Base-by-base conservation (phyloP, 2,888 invertebrate genomes). In the Tuberolachnus salignus region DNA sequence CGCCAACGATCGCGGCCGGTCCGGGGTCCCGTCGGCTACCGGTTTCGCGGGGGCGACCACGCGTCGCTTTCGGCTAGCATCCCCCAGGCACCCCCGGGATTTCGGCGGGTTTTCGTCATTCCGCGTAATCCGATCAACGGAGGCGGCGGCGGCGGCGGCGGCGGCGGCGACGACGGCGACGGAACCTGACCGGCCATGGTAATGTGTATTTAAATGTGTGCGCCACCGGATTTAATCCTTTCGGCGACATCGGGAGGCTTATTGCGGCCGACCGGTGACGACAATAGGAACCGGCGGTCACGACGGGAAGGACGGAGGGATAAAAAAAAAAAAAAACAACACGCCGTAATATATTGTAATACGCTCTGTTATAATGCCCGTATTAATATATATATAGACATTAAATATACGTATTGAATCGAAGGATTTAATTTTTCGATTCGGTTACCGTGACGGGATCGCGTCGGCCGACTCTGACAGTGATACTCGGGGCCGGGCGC, bases 371-470 rank as follows among this genome's bases (percentile, higher is more conserved):
- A 34, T 34, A 34, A 34, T 34, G 9, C 10, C 46, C 16, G 34
- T 46, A 46, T 21, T 23, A 16, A n/a, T 49, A 55, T 69, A 21
- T 49, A n/a, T 51, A n/a, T n/a, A n/a, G n/a, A n/a, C n/a, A n/a
- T n/a, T n/a, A n/a, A n/a, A n/a, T n/a, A n/a, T n/a, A 34, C 9
- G 26, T 55, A 74, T 75, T 57, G 75, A 78, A 67, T 67, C 16
- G 34, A 59, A 59, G 75, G 75, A 78, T 78, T 78, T 69, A 59
- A 59, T 51, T 78, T 67, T 59, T 78, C 75, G 75, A 75, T 69
- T 78, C 75, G 75, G 75, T 78, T 46, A 59, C 75, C 75, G 75
- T 67, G 75, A 78, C 75, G 26, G 21, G 59, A 78, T 42, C 6
- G 26, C 23, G 13, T 26, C 63, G n/a, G n/a, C 46, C 57, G 55